phyloP scores from a whole-genome alignment of 1,140 invertebrate species.

The Harpegnathos saltator region DNA sequence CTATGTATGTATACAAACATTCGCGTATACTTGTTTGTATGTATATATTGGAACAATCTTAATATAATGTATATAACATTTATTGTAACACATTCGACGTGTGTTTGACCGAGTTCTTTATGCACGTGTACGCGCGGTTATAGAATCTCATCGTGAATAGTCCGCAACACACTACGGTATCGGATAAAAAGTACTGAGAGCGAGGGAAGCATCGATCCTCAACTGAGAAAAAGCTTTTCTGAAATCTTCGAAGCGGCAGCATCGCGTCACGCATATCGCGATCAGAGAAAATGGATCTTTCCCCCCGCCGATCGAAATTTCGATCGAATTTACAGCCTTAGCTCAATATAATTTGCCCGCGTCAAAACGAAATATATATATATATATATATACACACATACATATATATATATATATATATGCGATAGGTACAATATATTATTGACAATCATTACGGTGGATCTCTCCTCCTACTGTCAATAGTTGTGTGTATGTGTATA shows the following conservation, averaged over 20 bases:
- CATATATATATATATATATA: no score
- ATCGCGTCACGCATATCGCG: constrained; percentile 54
- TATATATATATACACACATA: no score
- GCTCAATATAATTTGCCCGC: constrained; percentile 62
- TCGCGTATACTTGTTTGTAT: no score
- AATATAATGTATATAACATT: no score
- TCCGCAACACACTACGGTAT: no score
- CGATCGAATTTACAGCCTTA: constrained; percentile 77
- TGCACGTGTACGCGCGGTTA: no score
- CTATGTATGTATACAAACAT: no score
- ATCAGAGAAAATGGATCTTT: constrained; percentile 45
- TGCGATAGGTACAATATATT: constrained; percentile 80
- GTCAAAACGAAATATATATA: constrained; percentile 45
- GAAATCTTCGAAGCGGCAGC: constrained; percentile 61
- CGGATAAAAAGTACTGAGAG: no score
- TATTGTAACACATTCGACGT: no score
- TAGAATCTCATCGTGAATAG: no score
- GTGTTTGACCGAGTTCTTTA: no score
- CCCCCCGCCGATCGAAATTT: constrained; percentile 43
- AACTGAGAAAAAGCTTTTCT: not conserved
- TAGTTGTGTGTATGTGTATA: constrained; percentile 10
- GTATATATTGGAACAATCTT: no score
- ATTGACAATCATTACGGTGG: constrained; percentile 84
- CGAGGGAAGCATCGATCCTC: not conserved
- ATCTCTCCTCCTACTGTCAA: constrained; percentile 79